Evolutionary conservation across 2,888 invertebrate genomes (phyloP).

Genomic region (Andrena fulva): DNA sequence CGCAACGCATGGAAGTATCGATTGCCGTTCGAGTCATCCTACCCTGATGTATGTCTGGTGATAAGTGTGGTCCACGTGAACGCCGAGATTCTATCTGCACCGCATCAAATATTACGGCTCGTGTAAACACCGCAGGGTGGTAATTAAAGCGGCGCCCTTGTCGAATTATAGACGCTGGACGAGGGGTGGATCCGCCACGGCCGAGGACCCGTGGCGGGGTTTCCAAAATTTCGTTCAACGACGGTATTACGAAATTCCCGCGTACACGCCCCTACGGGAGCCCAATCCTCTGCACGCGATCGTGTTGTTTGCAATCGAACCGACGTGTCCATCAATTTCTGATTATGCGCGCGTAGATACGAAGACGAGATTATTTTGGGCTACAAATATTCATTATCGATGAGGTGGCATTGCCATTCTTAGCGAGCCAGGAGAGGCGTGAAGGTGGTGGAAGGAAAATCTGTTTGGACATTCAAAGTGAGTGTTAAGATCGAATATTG

Average conservation of each 20-base stretch:
- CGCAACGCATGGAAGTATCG: not conserved
- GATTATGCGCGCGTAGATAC: too few relatives aligned
- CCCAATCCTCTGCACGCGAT: not conserved
- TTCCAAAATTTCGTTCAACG: conserved; percentile 23
- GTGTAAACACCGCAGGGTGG: conserved; percentile 51
- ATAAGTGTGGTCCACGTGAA: conserved; percentile 19
- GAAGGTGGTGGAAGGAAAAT: too few relatives aligned
- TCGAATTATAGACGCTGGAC: conserved; percentile 41
- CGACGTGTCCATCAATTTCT: too few relatives aligned
- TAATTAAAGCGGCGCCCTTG: conserved; percentile 56
- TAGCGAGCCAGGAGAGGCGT: too few relatives aligned
- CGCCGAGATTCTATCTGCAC: conserved; percentile 33
- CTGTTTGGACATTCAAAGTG: too few relatives aligned
- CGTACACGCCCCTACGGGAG: not conserved
- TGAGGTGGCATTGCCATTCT: too few relatives aligned
- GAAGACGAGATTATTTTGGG: too few relatives aligned
- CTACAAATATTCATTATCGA: too few relatives aligned
- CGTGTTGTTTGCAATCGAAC: not conserved
- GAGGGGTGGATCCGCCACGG: conserved; percentile 7
- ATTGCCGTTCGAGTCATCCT: conserved; percentile 26
- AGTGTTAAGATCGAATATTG: too few relatives aligned
- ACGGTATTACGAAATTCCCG: not conserved
- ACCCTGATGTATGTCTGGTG: conserved; percentile 23
- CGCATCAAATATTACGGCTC: conserved; percentile 50
- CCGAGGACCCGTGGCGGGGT: conserved; percentile 28